Evolutionary conservation across 2,113 vertebrate genomes (phyloP).

Genomic region (Ibidorhyncha struthersii): DNA sequence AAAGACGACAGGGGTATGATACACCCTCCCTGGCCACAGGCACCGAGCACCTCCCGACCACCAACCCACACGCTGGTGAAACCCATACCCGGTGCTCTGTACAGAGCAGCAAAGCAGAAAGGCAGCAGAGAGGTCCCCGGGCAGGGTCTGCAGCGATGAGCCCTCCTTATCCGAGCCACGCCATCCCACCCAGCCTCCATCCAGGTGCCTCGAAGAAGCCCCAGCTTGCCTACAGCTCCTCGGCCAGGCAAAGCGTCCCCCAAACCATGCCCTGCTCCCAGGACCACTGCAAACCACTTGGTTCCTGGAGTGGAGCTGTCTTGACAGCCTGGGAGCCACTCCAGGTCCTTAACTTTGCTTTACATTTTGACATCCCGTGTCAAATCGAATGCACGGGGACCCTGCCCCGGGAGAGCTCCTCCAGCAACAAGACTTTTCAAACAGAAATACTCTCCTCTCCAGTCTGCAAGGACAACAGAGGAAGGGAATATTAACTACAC

Average conservation of each 20-base stretch:
- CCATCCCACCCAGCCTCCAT: not conserved
- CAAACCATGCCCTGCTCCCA: not conserved
- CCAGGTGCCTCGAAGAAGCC: not conserved
- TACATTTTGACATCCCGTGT: fast-evolving
- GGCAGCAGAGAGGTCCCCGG: not conserved
- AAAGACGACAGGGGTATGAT: not conserved
- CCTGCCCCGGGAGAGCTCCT: not conserved
- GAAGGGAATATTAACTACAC: not conserved
- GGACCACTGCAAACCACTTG: fast-evolving
- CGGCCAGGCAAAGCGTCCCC: not conserved
- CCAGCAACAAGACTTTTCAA: not conserved
- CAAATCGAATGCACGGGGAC: fast-evolving
- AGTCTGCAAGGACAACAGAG: not conserved
- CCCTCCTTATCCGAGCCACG: fast-evolving
- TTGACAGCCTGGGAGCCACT: not conserved
- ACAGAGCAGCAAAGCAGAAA: not conserved
- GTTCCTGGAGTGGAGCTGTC: not conserved
- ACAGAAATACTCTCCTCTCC: not conserved
- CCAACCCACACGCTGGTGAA: fast-evolving
- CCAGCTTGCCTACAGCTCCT: fast-evolving
- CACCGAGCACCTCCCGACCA: not conserved
- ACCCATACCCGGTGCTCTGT: not conserved
- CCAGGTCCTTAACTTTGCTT: not conserved
- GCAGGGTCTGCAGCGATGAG: fast-evolving
- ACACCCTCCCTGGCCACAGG: not conserved